phyloP scores from a whole-genome alignment of 2,113 vertebrate genomes.

The Calypte anna region DNA sequence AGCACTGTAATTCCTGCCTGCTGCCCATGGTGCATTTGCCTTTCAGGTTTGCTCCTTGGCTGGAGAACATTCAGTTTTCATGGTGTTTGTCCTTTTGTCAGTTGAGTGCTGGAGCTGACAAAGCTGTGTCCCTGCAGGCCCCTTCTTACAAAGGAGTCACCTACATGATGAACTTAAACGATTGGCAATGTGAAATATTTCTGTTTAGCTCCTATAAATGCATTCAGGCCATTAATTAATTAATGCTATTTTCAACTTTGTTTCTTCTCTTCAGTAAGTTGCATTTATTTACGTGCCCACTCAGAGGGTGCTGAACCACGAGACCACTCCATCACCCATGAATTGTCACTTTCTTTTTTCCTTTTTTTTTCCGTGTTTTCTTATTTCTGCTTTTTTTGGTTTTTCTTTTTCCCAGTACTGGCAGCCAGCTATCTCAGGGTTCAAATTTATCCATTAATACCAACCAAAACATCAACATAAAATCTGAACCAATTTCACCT shows the following conservation, averaged over 20 bases:
- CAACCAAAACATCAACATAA: constrained; percentile 97
- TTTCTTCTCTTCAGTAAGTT: not conserved
- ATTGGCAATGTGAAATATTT: not conserved
- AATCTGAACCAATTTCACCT: constrained; percentile 96
- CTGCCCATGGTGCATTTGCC: not conserved
- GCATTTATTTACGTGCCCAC: not conserved
- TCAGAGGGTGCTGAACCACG: not conserved
- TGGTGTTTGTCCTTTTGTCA: not conserved
- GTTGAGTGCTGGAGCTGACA: not conserved
- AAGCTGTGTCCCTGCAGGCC: not conserved
- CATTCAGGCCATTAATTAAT: not conserved
- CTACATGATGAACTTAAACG: rapidly evolving
- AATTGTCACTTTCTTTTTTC: not conserved
- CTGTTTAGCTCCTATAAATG: not conserved
- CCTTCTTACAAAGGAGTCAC: not conserved
- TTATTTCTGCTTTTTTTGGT: not conserved
- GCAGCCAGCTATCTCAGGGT: constrained; percentile 96
- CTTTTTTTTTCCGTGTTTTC: not conserved
- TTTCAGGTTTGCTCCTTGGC: not conserved
- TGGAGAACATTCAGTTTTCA: rapidly evolving
- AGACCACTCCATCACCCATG: rapidly evolving
- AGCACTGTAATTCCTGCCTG: rapidly evolving
- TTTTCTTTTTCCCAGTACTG: constrained; percentile 79
- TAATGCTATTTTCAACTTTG: not conserved
- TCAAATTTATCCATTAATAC: constrained; percentile 94